A percentile compares a stretch with the other conserved stretches of the same genome.
phyloP scores from a whole-genome alignment of 2,888 invertebrate species.

The Cactoblastis cactorum region DNA sequence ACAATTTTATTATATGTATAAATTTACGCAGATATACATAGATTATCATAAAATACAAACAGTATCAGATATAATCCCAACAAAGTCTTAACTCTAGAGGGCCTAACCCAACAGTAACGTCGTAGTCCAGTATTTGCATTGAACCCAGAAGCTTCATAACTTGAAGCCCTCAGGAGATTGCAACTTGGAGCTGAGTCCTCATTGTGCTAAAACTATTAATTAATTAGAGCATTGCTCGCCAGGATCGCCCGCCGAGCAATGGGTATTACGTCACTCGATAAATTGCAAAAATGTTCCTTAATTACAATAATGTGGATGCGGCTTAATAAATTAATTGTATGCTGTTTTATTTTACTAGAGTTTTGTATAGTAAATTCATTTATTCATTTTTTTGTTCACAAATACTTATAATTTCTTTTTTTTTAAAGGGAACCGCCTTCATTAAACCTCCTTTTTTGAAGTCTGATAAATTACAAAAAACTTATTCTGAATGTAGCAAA shows the following conservation, averaged over 20 bases:
- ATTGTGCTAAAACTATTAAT: slow-evolving; percentile 48
- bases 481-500: no score
- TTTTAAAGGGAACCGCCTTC: no score
- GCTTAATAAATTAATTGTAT: no score
- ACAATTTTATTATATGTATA: no score
- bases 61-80: neutral
- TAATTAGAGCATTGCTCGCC: slow-evolving; percentile 32
- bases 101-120: neutral
- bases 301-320: neutral
- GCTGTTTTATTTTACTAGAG: no score
- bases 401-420: no score
- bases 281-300: neutral
- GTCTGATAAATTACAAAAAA: no score
- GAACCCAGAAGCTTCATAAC: neutral
- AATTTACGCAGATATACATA: no score
- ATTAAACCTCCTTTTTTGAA: no score
- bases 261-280: neutral
- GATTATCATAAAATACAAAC: no score
- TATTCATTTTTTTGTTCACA: no score
- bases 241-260: neutral
- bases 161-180: slow-evolving; percentile 36
- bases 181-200: slow-evolving; percentile 39
- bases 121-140: slow-evolving; percentile 12
- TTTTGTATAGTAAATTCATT: no score
- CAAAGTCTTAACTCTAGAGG: neutral